These are phyloP conservation scores for Aphodius sticticus DNA, from an alignment of 2,888 invertebrate genomes.

Conservation along the genomic window DNA sequence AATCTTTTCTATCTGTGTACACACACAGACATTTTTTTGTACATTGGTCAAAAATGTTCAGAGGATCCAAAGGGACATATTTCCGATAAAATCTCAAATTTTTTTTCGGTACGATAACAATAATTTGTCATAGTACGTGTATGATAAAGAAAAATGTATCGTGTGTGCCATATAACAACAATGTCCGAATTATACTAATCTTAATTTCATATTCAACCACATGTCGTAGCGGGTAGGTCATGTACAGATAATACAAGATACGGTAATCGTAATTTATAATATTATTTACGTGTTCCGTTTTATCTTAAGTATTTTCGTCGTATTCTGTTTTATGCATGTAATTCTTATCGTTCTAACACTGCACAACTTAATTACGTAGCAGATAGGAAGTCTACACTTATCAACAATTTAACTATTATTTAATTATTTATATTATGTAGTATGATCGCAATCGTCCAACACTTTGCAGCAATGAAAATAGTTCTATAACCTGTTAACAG, in stretches of 20 bases:
- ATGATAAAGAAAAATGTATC: no score
- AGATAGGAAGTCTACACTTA: background rate
- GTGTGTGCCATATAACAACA: background rate
- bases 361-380: background rate
- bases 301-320: constrained; percentile 4
- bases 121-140: no score
- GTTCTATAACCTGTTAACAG: background rate
- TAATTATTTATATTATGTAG: background rate
- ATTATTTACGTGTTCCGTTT: background rate
- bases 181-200: background rate
- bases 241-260: constrained; percentile 18
- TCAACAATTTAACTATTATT: background rate
- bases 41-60: no score
- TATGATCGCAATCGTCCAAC: background rate
- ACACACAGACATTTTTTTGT: no score
- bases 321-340: background rate
- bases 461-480: background rate
- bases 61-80: no score
- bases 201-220: constrained; percentile 4
- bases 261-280: constrained; percentile 4
- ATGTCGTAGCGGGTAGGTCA: constrained; percentile 9
- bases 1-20: no score
- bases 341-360: constrained; percentile 4
- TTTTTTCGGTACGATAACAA: no score
- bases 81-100: no score